Evolutionary conservation across 92 coral and sea anemone species (phyloP).

Genomic region (Isaurus tuberculatus): DNA sequence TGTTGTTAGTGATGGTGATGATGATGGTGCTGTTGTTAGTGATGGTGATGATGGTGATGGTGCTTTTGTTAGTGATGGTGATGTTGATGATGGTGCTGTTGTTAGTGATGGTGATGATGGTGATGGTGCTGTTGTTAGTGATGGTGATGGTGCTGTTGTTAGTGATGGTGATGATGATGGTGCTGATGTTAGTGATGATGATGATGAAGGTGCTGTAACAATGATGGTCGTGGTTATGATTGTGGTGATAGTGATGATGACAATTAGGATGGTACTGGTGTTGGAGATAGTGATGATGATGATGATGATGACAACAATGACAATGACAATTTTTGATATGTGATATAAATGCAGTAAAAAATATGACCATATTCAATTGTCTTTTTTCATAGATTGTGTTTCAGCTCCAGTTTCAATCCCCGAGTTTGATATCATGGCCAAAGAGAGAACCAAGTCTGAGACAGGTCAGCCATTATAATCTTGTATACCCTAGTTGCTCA

Average conservation of each 20-base stretch:
- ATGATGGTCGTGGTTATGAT: neutral
- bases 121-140: neutral
- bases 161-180: neutral
- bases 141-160: neutral
- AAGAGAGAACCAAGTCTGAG: no score
- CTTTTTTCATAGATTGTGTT: neutral
- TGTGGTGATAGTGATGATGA: neutral
- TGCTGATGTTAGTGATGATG: neutral
- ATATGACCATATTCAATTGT: neutral
- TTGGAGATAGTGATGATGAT: neutral
- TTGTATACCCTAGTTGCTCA: no score
- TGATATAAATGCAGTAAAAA: neutral
- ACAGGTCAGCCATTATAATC: no score
- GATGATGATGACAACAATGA: neutral
- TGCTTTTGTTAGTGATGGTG: neutral
- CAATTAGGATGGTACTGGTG: neutral
- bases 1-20: neutral
- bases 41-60: no score
- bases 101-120: neutral
- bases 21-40: neutral
- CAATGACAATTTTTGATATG: neutral
- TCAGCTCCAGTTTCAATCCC: no score
- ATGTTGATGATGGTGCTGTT: neutral
- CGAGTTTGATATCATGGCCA: no score
- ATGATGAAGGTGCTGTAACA: neutral